Conservation (phyloP, 2,888 invertebrate genomes). For the Melitaea athalia region DNA sequence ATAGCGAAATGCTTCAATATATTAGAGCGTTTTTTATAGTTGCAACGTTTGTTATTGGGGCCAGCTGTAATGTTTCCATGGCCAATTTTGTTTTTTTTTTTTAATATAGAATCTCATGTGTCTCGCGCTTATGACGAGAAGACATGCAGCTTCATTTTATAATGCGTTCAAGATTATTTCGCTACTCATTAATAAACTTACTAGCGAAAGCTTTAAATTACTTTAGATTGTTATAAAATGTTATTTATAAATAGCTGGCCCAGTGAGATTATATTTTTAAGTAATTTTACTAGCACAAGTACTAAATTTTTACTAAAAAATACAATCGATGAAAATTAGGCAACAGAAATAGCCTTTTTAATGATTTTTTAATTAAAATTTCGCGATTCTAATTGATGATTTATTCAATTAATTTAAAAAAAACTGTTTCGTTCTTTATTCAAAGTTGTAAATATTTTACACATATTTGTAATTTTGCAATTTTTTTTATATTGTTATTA, state of each 20-base stretch:
- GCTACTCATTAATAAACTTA: slow-evolving; percentile 18
- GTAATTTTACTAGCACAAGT: slow-evolving; percentile 31
- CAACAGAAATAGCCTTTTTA: slow-evolving; percentile 14
- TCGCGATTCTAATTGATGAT: not conserved
- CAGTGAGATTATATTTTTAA: slow-evolving; percentile 62
- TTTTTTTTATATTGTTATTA: slow-evolving; percentile 65
- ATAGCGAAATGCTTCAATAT: slow-evolving; percentile 38
- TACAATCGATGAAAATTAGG: slow-evolving; percentile 5
- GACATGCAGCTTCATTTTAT: slow-evolving; percentile 44
- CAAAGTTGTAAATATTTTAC: slow-evolving; percentile 81
- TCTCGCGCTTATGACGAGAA: slow-evolving; percentile 46
- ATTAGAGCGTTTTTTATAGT: slow-evolving; percentile 29
- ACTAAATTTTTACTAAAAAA: slow-evolving; percentile 18
- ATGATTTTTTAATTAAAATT: slow-evolving; percentile 20
- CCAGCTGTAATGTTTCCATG: slow-evolving; percentile 51
- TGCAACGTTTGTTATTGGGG: slow-evolving; percentile 44
- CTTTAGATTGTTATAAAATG: slow-evolving; percentile 47
- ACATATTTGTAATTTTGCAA: slow-evolving; percentile 75
- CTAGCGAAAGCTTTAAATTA: slow-evolving; percentile 55
- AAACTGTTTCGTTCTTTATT: slow-evolving; percentile 49
- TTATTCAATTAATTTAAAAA: slow-evolving; percentile 10
- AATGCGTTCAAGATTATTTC: slow-evolving; percentile 23
- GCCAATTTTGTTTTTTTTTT: slow-evolving; percentile 32
- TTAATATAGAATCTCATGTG: slow-evolving; percentile 44
- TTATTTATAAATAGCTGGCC: slow-evolving; percentile 58